phyloP scores from a whole-genome alignment of 2,797 vertebrate genomes.

The Karalla daura region DNA sequence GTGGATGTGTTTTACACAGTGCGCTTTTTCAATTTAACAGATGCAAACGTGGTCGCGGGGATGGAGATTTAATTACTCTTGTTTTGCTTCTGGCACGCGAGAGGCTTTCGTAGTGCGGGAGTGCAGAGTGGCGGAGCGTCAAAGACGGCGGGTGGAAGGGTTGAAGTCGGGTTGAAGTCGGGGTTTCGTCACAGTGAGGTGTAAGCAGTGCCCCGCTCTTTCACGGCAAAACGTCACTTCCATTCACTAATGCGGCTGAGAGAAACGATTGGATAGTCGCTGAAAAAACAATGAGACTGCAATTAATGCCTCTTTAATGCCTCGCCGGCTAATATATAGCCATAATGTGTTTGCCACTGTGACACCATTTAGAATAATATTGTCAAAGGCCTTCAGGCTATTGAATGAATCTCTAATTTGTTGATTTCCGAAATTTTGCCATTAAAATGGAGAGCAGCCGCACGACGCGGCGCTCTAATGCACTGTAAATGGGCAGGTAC shows the following conservation, averaged over 20 bases:
- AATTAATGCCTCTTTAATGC: neutral
- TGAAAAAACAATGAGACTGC: neutral
- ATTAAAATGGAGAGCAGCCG: slow-evolving; percentile 37
- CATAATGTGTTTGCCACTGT: slow-evolving; percentile 1
- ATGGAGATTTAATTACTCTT: slow-evolving; percentile 78
- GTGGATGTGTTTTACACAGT: slow-evolving; percentile 66
- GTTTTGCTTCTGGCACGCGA: slow-evolving; percentile 72
- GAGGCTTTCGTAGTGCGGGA: slow-evolving; percentile 30
- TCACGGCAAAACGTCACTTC: slow-evolving; percentile 1
- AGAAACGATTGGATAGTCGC: neutral
- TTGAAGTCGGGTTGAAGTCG: slow-evolving; percentile 28
- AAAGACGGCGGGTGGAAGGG: slow-evolving; percentile 36
- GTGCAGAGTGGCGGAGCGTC: slow-evolving; percentile 47
- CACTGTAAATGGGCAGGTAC: slow-evolving; percentile 48
- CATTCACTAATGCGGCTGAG: neutral
- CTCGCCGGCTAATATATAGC: neutral
- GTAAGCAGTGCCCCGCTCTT: slow-evolving; percentile 6
- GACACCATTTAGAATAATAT: slow-evolving; percentile 34
- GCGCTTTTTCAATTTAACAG: slow-evolving; percentile 69
- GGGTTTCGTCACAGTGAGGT: slow-evolving; percentile 5
- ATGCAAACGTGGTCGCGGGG: slow-evolving; percentile 52
- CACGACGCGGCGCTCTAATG: slow-evolving; percentile 2
- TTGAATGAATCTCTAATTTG: slow-evolving; percentile 60
- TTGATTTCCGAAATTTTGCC: slow-evolving; percentile 47
- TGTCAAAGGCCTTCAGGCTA: slow-evolving; percentile 22